Percentiles rank a stretch among this genome's conserved stretches.
These are phyloP conservation scores for Bagarius yarrelli DNA, from an alignment of 2,113 vertebrate genomes.

Conservation along the genomic window DNA sequence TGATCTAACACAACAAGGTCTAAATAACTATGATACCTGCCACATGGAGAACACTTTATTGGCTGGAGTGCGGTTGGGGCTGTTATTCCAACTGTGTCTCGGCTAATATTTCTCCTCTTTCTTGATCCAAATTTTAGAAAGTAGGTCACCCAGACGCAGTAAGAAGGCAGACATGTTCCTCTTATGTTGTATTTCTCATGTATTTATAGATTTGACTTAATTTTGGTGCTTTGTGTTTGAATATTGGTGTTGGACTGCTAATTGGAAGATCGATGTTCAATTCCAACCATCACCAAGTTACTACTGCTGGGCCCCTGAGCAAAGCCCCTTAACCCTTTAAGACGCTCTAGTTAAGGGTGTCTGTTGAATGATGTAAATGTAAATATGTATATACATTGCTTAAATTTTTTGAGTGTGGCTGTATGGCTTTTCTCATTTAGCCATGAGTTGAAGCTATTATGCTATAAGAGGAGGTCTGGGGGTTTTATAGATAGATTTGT, in stretches of 20 bases:
- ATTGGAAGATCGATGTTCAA: too few relatives aligned
- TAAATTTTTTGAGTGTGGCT: too few relatives aligned
- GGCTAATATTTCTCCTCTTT: slow-evolving; percentile 1
- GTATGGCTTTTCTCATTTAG: too few relatives aligned
- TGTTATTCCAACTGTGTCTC: background rate
- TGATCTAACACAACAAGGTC: background rate
- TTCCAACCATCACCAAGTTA: too few relatives aligned
- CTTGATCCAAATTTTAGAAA: slow-evolving; percentile 33
- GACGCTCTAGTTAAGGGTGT: too few relatives aligned
- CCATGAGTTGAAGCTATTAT: too few relatives aligned
- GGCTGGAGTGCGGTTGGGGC: slow-evolving; percentile 6
- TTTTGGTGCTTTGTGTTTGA: background rate
- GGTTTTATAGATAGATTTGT: background rate
- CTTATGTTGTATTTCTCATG: slow-evolving; percentile 9
- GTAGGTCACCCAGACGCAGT: slow-evolving; percentile 12
- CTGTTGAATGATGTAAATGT: too few relatives aligned
- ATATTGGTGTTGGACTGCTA: too few relatives aligned
- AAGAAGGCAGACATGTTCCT: background rate
- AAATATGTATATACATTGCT: too few relatives aligned
- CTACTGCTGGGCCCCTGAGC: too few relatives aligned
- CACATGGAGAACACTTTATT: background rate
- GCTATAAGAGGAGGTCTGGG: too few relatives aligned
- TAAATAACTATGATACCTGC: background rate
- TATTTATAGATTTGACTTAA: background rate
- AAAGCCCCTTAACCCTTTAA: too few relatives aligned